Base-by-base conservation (phyloP, 1,140 invertebrate species). In the Nixonia krombeini region DNA sequence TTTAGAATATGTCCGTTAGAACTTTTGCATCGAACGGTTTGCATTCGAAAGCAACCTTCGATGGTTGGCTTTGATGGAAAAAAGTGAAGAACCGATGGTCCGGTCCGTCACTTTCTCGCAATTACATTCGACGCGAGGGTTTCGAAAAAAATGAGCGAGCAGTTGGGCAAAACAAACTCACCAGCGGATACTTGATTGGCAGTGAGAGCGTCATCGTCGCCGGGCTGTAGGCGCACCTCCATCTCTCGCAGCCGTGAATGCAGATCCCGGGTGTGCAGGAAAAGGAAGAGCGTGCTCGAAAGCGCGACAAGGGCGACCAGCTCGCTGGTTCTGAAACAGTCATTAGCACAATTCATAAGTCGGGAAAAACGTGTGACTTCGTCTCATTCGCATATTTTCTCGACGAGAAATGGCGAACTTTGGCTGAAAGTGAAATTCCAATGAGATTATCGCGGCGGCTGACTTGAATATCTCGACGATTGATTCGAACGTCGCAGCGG, bases 261-360 rank as follows among this genome's bases (percentile, higher is more conserved):
- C 35, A 94, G 81, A 75, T 93, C 92, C 70, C 92, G 86, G 33
- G 92, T 94, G 86, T 94, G 92, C 41, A 94, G 85, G 76, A 93
- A 93, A 63, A 94, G 88, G 80, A 93, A 94, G 49, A 94, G 83
- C 8, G 92, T 93, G 67, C 90, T 92, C 31, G 92, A 93, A 33
- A 94, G 89, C 6, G 92, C 92, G 63, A 93, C 85, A 58, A 94
- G 79, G 12, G 92, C 92, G 49, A 94, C 89, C 70, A 94, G 84
- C 82, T 94, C 92, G 73, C 89, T 90, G 26, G 90, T 90, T 78
- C 90, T 91, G 81, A 17, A 28, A 12, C 31, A 3, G 45, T 56
- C n/a, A 63, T 8, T n/a, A n/a, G n/a, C n/a, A 15, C 13, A 57
- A n/a, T n/a, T n/a, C n/a, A n/a, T n/a, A n/a, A n/a, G n/a, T n/a